A percentile compares a stretch with the other conserved stretches of the same genome.
Conservation (phyloP, 2,113 vertebrate species). For the Mesembrinibis cayennensis region DNA sequence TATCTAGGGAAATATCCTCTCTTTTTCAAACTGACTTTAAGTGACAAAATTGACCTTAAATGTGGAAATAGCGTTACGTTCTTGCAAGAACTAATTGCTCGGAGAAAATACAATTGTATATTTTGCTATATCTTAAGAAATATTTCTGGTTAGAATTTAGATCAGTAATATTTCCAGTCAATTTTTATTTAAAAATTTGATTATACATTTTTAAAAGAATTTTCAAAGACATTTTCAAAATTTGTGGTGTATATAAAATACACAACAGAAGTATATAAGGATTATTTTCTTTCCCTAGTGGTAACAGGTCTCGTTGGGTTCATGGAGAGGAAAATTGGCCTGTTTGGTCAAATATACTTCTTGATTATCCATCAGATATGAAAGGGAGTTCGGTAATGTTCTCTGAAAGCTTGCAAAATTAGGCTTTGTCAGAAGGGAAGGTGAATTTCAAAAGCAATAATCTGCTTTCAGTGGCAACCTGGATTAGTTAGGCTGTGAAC, state of each 20-base stretch:
- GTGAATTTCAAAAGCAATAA: not conserved
- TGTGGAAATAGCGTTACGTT: not conserved
- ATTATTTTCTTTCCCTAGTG: not conserved
- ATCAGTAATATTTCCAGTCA: not conserved
- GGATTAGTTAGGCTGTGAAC: not conserved
- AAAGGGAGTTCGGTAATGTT: not conserved
- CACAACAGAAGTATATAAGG: not conserved
- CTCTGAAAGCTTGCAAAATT: constrained; percentile 2
- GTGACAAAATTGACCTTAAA: not conserved
- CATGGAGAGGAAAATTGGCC: not conserved
- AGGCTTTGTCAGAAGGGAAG: not conserved
- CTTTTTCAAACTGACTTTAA: not conserved
- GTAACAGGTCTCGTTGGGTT: not conserved
- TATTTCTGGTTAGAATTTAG: not conserved
- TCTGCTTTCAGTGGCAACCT: not conserved
- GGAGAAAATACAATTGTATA: not conserved
- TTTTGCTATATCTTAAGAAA: not conserved
- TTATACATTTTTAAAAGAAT: not conserved
- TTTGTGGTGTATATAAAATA: not conserved
- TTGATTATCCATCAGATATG: not conserved
- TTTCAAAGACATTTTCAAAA: not conserved
- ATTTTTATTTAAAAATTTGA: not conserved
- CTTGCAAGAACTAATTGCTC: not conserved
- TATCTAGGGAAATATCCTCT: not conserved
- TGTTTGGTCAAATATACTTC: not conserved